phyloP scores from a whole-genome alignment of 2,113 vertebrate species.

The Varanus komodoensis region DNA sequence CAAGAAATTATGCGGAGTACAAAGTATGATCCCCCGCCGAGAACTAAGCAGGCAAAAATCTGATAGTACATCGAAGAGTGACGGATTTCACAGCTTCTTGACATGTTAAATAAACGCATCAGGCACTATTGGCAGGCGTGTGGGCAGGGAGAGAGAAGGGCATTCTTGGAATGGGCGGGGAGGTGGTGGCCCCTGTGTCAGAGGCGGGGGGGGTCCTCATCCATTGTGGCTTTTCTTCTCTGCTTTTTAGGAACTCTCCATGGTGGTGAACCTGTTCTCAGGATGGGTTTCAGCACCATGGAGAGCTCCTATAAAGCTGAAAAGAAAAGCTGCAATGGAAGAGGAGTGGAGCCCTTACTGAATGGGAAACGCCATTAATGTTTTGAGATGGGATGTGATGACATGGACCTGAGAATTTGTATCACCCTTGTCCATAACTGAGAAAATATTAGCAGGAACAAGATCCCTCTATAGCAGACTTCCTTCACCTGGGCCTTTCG shows the following conservation, averaged over 20 bases:
- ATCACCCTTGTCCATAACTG: neutral
- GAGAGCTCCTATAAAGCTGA: too few relatives aligned
- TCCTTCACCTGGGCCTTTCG: neutral
- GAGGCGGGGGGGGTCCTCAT: too few relatives aligned
- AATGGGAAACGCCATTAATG: neutral
- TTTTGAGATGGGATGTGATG: neutral
- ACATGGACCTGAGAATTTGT: neutral
- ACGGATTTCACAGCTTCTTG: constrained; percentile 44
- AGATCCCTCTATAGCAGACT: neutral
- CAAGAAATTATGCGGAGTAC: constrained; percentile 61
- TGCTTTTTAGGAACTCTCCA: too few relatives aligned
- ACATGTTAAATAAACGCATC: neutral
- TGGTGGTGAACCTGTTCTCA: too few relatives aligned
- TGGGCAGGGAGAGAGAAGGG: too few relatives aligned
- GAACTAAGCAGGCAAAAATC: constrained; percentile 36
- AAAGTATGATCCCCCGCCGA: constrained; percentile 56
- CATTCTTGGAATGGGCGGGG: neutral
- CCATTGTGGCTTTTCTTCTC: too few relatives aligned
- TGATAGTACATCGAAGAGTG: constrained; percentile 40
- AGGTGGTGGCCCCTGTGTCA: too few relatives aligned
- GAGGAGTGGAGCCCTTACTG: too few relatives aligned
- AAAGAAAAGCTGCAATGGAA: too few relatives aligned
- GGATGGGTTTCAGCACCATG: too few relatives aligned
- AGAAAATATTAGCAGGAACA: neutral
- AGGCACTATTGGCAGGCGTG: constrained; percentile 2